Evolutionary conservation across 2,888 invertebrate species (phyloP).

Genomic region (Pyralis farinalis): DNA sequence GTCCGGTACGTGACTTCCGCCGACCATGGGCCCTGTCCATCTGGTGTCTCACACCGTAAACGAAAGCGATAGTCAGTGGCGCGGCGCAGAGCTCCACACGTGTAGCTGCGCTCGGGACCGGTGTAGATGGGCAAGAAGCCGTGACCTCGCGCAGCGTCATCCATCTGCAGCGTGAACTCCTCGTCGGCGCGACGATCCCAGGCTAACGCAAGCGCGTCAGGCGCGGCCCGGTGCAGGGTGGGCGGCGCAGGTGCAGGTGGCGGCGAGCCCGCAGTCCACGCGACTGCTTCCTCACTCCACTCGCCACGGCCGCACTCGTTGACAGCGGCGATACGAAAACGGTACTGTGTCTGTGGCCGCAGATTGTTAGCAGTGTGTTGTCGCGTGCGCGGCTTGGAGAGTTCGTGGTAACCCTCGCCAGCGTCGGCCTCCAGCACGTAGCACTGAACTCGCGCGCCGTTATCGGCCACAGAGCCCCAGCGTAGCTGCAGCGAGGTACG

Average conservation of each 20-base stretch:
- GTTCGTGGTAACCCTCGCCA: constrained; percentile 87
- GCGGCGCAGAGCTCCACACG: constrained; percentile 85
- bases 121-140: constrained; percentile 90
- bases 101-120: constrained; percentile 86
- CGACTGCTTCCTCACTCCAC: constrained; percentile 85
- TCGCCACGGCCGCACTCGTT: constrained; percentile 89
- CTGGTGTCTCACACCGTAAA: constrained; percentile 90
- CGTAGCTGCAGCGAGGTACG: constrained; percentile 86
- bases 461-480: constrained; percentile 88
- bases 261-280: constrained; percentile 89
- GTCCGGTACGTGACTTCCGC: constrained; percentile 89
- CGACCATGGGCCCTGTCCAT: constrained; percentile 92
- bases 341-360: constrained; percentile 89
- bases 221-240: constrained; percentile 81
- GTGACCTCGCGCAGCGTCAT: constrained; percentile 84
- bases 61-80: constrained; percentile 92
- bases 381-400: constrained; percentile 86
- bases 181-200: constrained; percentile 91
- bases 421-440: constrained; percentile 90
- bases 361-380: constrained; percentile 89
- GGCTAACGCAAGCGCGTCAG: constrained; percentile 84
- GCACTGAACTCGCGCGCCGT: constrained; percentile 88
- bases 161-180: constrained; percentile 91
- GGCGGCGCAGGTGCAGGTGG: constrained; percentile 91
- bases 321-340: constrained; percentile 90